Percentiles rank a stretch among this genome's conserved stretches.
Evolutionary conservation across 2,113 vertebrate species (phyloP).

Genomic region (Sigmodon hispidus): DNA sequence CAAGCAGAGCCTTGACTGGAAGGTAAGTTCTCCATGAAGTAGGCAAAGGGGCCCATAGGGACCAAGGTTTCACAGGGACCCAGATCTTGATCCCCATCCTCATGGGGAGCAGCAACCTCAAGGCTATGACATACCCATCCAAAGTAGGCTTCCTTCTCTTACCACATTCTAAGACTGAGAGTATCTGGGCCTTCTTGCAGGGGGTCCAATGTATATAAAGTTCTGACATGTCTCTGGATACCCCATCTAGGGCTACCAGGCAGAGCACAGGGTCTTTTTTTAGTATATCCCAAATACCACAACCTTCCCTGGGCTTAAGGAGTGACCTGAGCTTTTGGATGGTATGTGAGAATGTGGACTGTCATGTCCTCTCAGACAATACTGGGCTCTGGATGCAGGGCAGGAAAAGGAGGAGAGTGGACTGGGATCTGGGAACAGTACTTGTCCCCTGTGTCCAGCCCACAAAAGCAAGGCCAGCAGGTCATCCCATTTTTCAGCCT

Average conservation of each 20-base stretch:
- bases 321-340: neutral
- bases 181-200: neutral
- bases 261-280: neutral
- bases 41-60: neutral
- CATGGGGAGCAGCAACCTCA: neutral
- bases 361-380: neutral
- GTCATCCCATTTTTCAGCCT: neutral
- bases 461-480: neutral
- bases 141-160: neutral
- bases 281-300: neutral
- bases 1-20: neutral
- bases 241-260: neutral
- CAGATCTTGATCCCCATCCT: neutral
- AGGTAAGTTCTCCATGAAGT: neutral
- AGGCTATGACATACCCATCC: neutral
- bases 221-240: too few species aligned
- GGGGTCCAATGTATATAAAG: neutral
- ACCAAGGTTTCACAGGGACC: neutral
- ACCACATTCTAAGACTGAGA: neutral
- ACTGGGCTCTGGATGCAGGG: neutral
- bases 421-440: neutral
- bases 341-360: fast-evolving
- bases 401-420: neutral
- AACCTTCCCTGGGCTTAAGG: neutral
- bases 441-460: neutral